Conservation (phyloP, 2,113 vertebrate species). For the Siphamia tubifer region DNA sequence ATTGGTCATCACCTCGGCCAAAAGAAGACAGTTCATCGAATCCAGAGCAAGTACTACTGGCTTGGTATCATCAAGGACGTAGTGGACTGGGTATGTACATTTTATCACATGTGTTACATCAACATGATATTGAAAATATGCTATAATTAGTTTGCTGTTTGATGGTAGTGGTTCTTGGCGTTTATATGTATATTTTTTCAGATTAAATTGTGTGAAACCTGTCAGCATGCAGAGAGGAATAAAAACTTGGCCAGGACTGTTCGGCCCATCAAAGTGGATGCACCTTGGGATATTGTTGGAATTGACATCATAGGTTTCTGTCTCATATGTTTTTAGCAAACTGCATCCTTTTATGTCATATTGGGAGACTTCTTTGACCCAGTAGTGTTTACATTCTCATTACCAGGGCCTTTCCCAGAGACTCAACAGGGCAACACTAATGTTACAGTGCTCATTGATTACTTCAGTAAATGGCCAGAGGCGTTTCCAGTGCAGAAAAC, state of each 20-base stretch:
- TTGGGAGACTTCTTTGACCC: background rate
- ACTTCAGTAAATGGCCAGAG: constrained; percentile 91
- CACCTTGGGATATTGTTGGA: constrained; percentile 87
- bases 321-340: background rate
- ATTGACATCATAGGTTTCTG: constrained; percentile 83
- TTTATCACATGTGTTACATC: background rate
- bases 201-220: constrained; percentile 91
- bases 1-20: constrained; percentile 89
- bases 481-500: constrained; percentile 84
- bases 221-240: constrained; percentile 86
- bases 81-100: constrained; percentile 86
- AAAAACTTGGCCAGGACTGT: constrained; percentile 80
- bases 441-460: constrained; percentile 82
- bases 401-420: constrained; percentile 86
- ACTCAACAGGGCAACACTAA: constrained; percentile 79
- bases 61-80: constrained; percentile 92
- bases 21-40: constrained; percentile 90
- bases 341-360: background rate
- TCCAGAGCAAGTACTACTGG: constrained; percentile 93
- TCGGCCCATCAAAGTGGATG: constrained; percentile 83
- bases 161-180: background rate
- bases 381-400: background rate
- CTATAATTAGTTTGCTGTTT: too few species aligned
- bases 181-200: constrained; percentile 45
- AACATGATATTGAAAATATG: too few species aligned